Base-by-base conservation (phyloP, 1,140 invertebrate species). In the Capitella teleta region DNA sequence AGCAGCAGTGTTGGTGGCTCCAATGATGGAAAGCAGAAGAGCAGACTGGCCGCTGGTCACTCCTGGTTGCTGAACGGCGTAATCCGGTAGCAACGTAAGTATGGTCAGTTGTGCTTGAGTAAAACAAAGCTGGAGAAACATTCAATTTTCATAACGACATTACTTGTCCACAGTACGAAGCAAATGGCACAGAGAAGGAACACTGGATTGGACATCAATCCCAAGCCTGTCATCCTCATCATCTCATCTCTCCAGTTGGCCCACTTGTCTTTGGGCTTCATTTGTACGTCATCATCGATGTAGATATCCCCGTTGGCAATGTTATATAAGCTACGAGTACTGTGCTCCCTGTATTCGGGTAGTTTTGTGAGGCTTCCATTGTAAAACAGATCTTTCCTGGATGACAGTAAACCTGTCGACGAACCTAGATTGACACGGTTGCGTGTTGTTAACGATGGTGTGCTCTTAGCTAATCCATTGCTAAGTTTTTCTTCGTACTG, bases 51-150 rank as follows among this genome's bases (percentile, higher is more conserved):
- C 5, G 5, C 25, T 18, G 30, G 14, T 51, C 6, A 44, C 28
- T n/a, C 38, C 49, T n/a, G n/a, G n/a, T 14, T 21, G 18, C 3
- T 28, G 1, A 25, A 51, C 25, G 23, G 49, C 49, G 21, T 44
- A 25, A 5, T 51, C 38, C 23, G 49, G 38, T 19, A 51, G 28
- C 16, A 47, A 32, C 14, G 45, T 47, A 18, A 47, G n/a, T n/a
- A 52, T 28, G 16, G n/a, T 47, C 1, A 44, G 24, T 10, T 52
- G 50, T 12, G 28, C 50, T 52, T 42, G 2, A 52, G 23, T 12
- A n/a, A n/a, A n/a, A n/a, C n/a, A n/a, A n/a, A n/a, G n/a, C n/a
- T n/a, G n/a, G n/a, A n/a, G n/a, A n/a, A n/a, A n/a, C n/a, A n/a
- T n/a, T n/a, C n/a, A n/a, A n/a, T n/a, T n/a, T n/a, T n/a, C n/a